phyloP scores from a whole-genome alignment of 53 echinoderm and acorn worm species.

The Patiria pectinifera region DNA sequence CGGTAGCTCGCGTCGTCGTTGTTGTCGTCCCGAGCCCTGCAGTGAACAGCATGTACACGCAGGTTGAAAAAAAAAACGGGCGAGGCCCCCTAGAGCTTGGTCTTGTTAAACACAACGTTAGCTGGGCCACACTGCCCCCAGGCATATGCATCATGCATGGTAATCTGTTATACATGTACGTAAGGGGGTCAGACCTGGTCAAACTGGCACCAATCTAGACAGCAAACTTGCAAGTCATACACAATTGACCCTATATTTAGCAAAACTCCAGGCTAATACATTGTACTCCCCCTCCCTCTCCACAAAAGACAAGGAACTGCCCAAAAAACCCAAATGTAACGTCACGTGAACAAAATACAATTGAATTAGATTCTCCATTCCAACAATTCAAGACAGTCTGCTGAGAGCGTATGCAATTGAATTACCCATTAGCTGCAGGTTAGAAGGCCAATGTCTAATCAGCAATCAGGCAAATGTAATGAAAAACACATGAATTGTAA shows the following conservation, averaged over 20 bases:
- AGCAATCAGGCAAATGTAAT: not conserved
- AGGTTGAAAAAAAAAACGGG: not conserved
- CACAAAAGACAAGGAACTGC: not conserved
- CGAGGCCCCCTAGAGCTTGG: not conserved
- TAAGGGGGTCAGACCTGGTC: conserved; percentile 14
- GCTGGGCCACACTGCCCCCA: conserved; percentile 34
- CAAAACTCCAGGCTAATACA: too few relatives aligned
- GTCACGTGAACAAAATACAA: conserved; percentile 10
- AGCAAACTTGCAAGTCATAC: too few relatives aligned
- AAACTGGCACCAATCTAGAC: too few relatives aligned
- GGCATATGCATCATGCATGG: conserved; percentile 23
- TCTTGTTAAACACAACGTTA: conserved; percentile 47
- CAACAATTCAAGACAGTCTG: not conserved
- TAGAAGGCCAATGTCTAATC: conserved; percentile 6
- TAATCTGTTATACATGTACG: conserved; percentile 9
- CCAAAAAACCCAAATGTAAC: not conserved
- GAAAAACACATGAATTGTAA: conserved; percentile 12
- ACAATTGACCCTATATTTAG: too few relatives aligned
- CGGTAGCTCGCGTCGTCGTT: too few relatives aligned
- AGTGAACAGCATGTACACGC: not conserved
- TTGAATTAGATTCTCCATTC: not conserved
- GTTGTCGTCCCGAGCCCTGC: not conserved
- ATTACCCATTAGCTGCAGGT: not conserved
- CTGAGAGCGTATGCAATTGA: conserved; percentile 3
- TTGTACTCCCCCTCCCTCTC: too few relatives aligned